Conservation (phyloP, 2,113 vertebrate species). For the Triplophysa tibetana region DNA sequence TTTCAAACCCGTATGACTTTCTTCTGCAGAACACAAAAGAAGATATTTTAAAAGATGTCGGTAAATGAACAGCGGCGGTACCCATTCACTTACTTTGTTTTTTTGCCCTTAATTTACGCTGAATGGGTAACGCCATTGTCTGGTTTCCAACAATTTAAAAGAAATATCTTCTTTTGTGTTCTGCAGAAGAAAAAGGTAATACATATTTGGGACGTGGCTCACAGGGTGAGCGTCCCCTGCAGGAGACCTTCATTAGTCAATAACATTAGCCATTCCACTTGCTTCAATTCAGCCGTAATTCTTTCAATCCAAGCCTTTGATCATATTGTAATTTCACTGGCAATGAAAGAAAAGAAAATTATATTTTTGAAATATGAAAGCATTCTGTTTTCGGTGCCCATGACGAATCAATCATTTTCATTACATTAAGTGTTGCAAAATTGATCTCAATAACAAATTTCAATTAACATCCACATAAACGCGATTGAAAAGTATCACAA, state of each 20-base stretch:
- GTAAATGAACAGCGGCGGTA: too few relatives aligned
- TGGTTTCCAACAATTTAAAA: not conserved
- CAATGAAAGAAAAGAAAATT: conserved; percentile 43
- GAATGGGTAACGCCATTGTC: too few relatives aligned
- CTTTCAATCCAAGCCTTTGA: conserved; percentile 34
- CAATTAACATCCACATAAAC: conserved; percentile 71
- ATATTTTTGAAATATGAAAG: conserved; percentile 23
- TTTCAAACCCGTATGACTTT: too few relatives aligned
- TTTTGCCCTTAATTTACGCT: too few relatives aligned
- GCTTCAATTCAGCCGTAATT: not conserved
- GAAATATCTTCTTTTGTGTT: not conserved
- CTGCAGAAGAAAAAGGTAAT: too few relatives aligned
- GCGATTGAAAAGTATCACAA: conserved; percentile 61
- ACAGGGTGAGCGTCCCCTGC: too few relatives aligned
- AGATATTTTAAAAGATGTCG: too few relatives aligned
- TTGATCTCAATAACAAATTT: conserved; percentile 75
- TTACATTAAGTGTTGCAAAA: conserved; percentile 73
- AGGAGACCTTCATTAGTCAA: not conserved
- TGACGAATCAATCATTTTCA: conserved; percentile 58
- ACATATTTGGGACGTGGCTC: too few relatives aligned
- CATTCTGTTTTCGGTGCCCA: conserved; percentile 47
- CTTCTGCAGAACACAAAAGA: too few relatives aligned
- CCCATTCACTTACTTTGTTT: too few relatives aligned
- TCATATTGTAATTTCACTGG: conserved; percentile 25
- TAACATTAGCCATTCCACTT: not conserved